These are phyloP conservation scores for Cassiopea andromeda DNA, from an alignment of 30 jellyfish, hydroid and myxozoan species.

Conservation along the genomic window DNA sequence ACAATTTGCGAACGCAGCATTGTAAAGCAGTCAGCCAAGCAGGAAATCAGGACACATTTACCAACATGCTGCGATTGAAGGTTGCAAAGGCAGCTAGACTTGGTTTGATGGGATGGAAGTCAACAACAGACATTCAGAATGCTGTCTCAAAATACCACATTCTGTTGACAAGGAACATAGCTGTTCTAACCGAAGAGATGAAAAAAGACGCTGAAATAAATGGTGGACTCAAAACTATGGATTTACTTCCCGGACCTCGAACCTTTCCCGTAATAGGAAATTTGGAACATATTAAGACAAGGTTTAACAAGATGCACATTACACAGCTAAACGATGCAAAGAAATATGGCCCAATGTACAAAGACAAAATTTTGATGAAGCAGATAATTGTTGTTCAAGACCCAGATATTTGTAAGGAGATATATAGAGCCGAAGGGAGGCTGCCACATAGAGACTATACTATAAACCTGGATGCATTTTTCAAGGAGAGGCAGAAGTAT, in stretches of 20 bases:
- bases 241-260: slow-evolving; percentile 47
- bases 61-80: not conserved
- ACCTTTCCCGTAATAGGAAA: slow-evolving; percentile 28
- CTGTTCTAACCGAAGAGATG: not conserved
- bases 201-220: not conserved
- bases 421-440: slow-evolving; percentile 55
- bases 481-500: not conserved
- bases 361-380: slow-evolving; percentile 6
- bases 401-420: slow-evolving; percentile 23
- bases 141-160: too few relatives aligned
- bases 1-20: too few relatives aligned
- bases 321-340: slow-evolving; percentile 1
- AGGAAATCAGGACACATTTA: too few relatives aligned
- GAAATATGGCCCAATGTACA: slow-evolving; percentile 36
- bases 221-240: slow-evolving; percentile 3
- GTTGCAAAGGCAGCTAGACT: not conserved
- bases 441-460: slow-evolving; percentile 38
- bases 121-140: not conserved
- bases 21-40: too few relatives aligned
- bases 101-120: not conserved
- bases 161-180: not conserved
- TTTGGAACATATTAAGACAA: slow-evolving; percentile 1
- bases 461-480: not conserved
- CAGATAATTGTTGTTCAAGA: slow-evolving; percentile 2
- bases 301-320: not conserved